phyloP scores from a whole-genome alignment of 2,797 vertebrate species.

The Fistularia tabacaria region DNA sequence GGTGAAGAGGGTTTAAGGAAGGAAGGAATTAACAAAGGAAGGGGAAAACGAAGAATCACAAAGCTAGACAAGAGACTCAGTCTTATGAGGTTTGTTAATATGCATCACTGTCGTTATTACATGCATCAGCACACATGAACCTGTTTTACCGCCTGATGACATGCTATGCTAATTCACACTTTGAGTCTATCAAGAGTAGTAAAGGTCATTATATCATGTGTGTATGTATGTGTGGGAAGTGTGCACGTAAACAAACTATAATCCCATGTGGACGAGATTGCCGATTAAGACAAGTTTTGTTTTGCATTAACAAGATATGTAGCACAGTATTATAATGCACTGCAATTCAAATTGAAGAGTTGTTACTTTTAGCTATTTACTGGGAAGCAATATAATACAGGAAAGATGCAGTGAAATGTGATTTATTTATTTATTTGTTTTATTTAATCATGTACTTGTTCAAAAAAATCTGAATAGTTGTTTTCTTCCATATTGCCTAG shows the following conservation, averaged over 20 bases:
- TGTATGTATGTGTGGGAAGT: conserved; percentile 42
- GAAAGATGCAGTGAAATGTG: too few species aligned
- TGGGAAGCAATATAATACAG: too few species aligned
- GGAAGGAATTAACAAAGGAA: background rate
- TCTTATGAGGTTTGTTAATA: conserved; percentile 1
- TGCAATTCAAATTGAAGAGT: too few species aligned
- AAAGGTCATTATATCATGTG: conserved; percentile 39
- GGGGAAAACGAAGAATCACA: background rate
- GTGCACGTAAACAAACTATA: conserved; percentile 44
- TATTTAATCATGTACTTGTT: too few species aligned
- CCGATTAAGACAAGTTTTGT: background rate
- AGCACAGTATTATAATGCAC: too few species aligned
- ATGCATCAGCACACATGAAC: conserved; percentile 19
- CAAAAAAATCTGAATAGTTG: too few species aligned
- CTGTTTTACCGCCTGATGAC: conserved; percentile 25
- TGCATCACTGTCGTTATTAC: background rate
- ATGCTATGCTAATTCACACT: conserved; percentile 36
- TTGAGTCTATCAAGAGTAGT: conserved; percentile 17
- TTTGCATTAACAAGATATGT: too few species aligned
- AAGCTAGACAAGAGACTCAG: background rate
- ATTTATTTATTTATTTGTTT: too few species aligned
- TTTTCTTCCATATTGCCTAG: too few species aligned
- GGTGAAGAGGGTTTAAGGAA: background rate
- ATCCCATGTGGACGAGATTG: conserved; percentile 17
- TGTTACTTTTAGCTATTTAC: too few species aligned